phyloP scores from a whole-genome alignment of 2,888 invertebrate species.

The Lasius platythorax region DNA sequence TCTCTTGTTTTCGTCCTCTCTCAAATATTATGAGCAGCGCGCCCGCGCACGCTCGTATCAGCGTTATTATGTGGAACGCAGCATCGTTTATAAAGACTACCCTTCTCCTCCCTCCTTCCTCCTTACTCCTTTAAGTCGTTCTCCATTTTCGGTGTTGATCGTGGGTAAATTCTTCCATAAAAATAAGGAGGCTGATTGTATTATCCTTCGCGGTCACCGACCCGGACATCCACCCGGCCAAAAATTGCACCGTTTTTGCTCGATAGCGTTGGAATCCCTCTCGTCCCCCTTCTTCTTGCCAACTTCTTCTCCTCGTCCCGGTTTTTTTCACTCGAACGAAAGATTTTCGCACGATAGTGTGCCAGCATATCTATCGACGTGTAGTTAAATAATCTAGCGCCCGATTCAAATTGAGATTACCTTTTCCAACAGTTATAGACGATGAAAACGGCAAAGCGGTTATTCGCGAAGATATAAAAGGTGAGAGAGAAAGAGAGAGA shows the following conservation, averaged over 20 bases:
- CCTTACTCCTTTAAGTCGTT: conserved; percentile 27
- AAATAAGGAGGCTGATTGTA: conserved; percentile 70
- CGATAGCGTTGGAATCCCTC: not conserved
- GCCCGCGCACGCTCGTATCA: conserved; percentile 53
- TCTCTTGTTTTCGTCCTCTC: conserved; percentile 44
- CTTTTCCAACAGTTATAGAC: conserved; percentile 41
- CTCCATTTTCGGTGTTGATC: conserved; percentile 61
- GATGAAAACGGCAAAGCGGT: conserved; percentile 57
- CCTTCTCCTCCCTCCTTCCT: conserved; percentile 7
- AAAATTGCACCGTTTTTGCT: conserved; percentile 61
- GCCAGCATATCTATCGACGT: conserved; percentile 18
- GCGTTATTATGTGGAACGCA: conserved; percentile 76
- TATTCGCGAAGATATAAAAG: conserved; percentile 58
- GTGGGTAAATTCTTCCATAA: conserved; percentile 74
- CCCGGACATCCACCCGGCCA: conserved; percentile 35
- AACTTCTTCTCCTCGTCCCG: not conserved
- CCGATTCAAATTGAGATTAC: no score
- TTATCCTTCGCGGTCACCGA: conserved; percentile 55
- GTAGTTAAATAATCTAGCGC: not conserved
- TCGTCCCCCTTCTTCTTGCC: not conserved
- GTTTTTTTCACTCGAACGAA: not conserved
- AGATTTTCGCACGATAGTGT: conserved; percentile 29
- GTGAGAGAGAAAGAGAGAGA: not conserved
- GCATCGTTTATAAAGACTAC: conserved; percentile 60
- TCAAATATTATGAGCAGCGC: conserved; percentile 54